Percentiles rank a stretch among this genome's conserved stretches.
Conservation (phyloP, 2,888 invertebrate species). For the Marronus borbonicus region DNA sequence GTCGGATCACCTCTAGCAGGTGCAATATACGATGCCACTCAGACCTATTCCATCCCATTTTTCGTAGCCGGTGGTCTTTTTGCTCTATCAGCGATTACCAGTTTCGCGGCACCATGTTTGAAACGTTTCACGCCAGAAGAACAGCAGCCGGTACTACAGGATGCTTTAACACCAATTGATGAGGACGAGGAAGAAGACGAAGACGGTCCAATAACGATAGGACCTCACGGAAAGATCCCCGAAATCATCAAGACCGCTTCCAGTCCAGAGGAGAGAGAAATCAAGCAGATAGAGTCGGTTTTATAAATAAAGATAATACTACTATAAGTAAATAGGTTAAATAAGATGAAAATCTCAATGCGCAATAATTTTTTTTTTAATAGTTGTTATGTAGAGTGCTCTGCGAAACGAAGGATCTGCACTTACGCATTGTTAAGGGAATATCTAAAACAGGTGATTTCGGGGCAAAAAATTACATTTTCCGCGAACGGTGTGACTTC, state of each 20-base stretch:
- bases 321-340: neutral
- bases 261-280: constrained; percentile 73
- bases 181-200: constrained; percentile 85
- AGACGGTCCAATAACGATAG: constrained; percentile 81
- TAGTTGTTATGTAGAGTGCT: no score
- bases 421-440: neutral
- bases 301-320: constrained; percentile 71
- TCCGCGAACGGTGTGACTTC: neutral
- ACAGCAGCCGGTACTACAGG: constrained; percentile 75
- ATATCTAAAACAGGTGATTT: neutral
- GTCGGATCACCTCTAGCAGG: constrained; percentile 90
- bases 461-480: neutral
- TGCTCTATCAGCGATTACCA: constrained; percentile 86
- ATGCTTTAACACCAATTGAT: constrained; percentile 87
- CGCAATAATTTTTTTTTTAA: neutral
- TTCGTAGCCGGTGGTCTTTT: constrained; percentile 94
- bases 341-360: neutral
- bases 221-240: constrained; percentile 61
- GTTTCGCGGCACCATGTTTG: constrained; percentile 86
- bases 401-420: neutral
- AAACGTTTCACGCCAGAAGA: constrained; percentile 71
- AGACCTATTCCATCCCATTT: constrained; percentile 91
- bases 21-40: constrained; percentile 90
- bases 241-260: constrained; percentile 79
- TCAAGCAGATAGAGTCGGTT: constrained; percentile 83